Evolutionary conservation across 2,797 vertebrate genomes (phyloP).

Genomic region (Brachyrhaphis roseni): DNA sequence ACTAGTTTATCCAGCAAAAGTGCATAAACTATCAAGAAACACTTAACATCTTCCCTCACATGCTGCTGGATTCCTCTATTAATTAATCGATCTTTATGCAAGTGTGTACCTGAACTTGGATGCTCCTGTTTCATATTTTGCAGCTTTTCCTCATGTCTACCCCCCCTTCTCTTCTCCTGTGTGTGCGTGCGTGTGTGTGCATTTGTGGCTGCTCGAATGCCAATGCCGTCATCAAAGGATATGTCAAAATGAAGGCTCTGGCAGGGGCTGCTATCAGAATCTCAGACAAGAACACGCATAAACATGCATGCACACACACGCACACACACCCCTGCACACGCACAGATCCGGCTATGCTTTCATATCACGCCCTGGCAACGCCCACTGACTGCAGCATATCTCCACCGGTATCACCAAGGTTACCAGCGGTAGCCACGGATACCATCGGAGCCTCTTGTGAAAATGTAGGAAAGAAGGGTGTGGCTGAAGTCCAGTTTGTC

Average conservation of each 20-base stretch:
- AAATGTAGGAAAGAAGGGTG: slow-evolving; percentile 65
- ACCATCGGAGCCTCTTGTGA: slow-evolving; percentile 64
- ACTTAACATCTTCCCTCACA: slow-evolving; percentile 13
- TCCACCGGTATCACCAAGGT: slow-evolving; percentile 79
- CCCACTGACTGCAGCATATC: slow-evolving; percentile 80
- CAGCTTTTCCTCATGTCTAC: slow-evolving; percentile 50
- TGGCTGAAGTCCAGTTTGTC: slow-evolving; percentile 60
- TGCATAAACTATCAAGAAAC: slow-evolving; percentile 30
- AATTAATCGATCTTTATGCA: slow-evolving; percentile 59
- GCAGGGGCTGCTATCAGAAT: slow-evolving; percentile 57
- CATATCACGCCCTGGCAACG: slow-evolving; percentile 79
- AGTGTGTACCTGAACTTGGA: slow-evolving; percentile 60
- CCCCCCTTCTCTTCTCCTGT: slow-evolving; percentile 18
- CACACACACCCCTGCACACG: slow-evolving; percentile 10
- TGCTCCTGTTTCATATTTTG: slow-evolving; percentile 67
- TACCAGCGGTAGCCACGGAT: slow-evolving; percentile 79
- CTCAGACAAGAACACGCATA: slow-evolving; percentile 38
- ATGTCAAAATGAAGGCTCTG: slow-evolving; percentile 74
- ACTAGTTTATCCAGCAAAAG: slow-evolving; percentile 31
- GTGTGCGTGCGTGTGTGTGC: not conserved
- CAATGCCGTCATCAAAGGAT: slow-evolving; percentile 78
- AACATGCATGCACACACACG: slow-evolving; percentile 41
- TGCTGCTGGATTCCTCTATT: slow-evolving; percentile 41
- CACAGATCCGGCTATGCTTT: slow-evolving; percentile 72
- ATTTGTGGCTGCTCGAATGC: slow-evolving; percentile 65